Percentiles rank a stretch among this genome's conserved stretches.
These are phyloP conservation scores for Belgica antarctica DNA, from an alignment of 2,888 invertebrate species.

Conservation along the genomic window DNA sequence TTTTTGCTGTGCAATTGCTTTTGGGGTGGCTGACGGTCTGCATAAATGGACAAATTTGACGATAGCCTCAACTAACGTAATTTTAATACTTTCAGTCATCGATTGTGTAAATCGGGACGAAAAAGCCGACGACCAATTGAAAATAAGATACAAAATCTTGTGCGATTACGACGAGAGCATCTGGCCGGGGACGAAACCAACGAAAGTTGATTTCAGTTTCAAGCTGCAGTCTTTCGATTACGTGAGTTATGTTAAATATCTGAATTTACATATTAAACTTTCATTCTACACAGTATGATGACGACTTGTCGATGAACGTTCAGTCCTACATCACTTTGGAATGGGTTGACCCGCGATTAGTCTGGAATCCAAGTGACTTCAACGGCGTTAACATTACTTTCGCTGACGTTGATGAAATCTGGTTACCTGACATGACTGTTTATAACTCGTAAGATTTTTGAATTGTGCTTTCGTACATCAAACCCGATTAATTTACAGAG, in stretches of 20 bases:
- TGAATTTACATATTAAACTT: too few species aligned
- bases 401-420: conserved; percentile 8
- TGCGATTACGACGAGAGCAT: conserved; percentile 30
- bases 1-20: too few species aligned
- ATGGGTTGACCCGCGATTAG: conserved; percentile 23
- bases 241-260: too few species aligned
- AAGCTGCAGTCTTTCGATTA: conserved; percentile 35
- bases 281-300: too few species aligned
- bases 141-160: conserved; percentile 18
- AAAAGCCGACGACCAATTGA: not conserved
- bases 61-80: too few species aligned
- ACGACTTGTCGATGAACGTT: too few species aligned
- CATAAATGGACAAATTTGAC: too few species aligned
- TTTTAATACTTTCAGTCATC: not conserved
- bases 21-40: too few species aligned
- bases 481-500: conserved; percentile 8
- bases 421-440: conserved; percentile 26
- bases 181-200: not conserved
- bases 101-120: not conserved
- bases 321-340: conserved; percentile 15
- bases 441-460: too few species aligned
- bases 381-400: not conserved
- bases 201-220: conserved; percentile 1
- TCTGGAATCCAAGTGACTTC: conserved; percentile 26
- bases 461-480: too few species aligned